Conservation (phyloP, 2,113 vertebrate species). For the Nematolebias whitei region DNA sequence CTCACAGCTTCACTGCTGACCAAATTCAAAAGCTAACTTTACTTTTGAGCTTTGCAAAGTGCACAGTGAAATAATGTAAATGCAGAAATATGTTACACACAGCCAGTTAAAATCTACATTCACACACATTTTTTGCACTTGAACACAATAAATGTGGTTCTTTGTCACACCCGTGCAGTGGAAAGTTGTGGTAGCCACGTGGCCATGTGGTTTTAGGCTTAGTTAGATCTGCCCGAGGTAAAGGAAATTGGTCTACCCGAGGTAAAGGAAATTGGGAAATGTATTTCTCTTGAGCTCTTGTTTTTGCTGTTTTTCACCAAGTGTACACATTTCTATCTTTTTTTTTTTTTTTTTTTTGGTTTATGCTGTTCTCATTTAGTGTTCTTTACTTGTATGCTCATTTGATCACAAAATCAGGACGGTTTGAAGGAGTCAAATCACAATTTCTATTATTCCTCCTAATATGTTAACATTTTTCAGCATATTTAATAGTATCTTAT, state of each 20-base stretch:
- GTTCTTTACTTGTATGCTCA: too few species aligned
- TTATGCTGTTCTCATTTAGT: not conserved
- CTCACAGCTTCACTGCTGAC: conserved; percentile 14
- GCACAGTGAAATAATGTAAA: conserved; percentile 16
- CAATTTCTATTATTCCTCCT: not conserved
- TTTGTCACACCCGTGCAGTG: conserved; percentile 8
- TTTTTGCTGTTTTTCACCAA: conserved; percentile 6
- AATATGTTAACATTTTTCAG: not conserved
- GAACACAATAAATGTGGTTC: conserved; percentile 25
- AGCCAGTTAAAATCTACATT: conserved; percentile 13
- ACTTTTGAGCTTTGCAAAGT: not conserved
- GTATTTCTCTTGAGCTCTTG: conserved; percentile 19
- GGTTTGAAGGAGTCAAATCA: not conserved
- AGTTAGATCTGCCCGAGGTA: conserved; percentile 35
- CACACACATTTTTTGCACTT: conserved; percentile 10
- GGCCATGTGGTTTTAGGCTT: conserved; percentile 47
- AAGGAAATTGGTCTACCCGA: conserved; percentile 33
- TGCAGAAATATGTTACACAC: conserved; percentile 16
- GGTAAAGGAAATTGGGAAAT: conserved; percentile 35
- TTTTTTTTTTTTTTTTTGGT: not conserved
- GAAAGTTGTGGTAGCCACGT: conserved; percentile 36
- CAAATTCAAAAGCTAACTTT: not conserved
- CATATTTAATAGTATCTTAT: not conserved
- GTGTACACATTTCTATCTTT: not conserved
- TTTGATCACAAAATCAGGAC: too few species aligned